Evolutionary conservation across 2,113 vertebrate species (phyloP), one percentile per base, ranked within the genome.

Genomic region (Cyprinus carpio): DNA sequence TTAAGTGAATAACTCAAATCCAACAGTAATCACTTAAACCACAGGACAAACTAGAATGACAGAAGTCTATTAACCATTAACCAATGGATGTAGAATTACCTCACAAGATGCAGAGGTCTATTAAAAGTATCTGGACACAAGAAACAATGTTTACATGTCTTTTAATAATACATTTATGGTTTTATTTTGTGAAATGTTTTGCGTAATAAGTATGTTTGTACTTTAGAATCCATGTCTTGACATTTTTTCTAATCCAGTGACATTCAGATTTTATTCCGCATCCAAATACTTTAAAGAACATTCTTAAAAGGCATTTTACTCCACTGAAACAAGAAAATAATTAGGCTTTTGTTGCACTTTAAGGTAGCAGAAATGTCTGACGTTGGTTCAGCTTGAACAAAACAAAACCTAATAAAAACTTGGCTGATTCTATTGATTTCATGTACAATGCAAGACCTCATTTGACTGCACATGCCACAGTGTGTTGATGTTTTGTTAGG

Each of bases 401-500:
- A 69, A 56, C 49, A 31, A 54, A 76, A 56, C 75, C 37, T 37
- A 31, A 20, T 76, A 56, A 76, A 75, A 77, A 23, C 49, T 20
- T 4, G 8, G 10, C 65, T 34, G 65, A 69, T 6, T 76, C 75
- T 76, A 20, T 76, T 77, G 8, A 58, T 62, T 79, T 16, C 37
- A 78, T 83, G 25, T 15, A 83, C 71, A 75, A 62, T 81, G 27
- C 74, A 29, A 54, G 51, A 3, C 60, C 46, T 60, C 6, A 46
- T 34, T 56, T 74, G 37, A 80, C 27, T n/a, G 49, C 62, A 56
- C 31, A 43, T 76, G 46, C 43, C 25, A 64, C 31, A 31, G 71
- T 51, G 51, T 34, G 62, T 60, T 72, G 64, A 84, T 46, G 69
- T 29, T 80, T 56, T 40, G n/a, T 60, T 80, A 79, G 20, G 54